phyloP scores from a whole-genome alignment of 2,113 vertebrate genomes.

The Bagarius yarrelli region DNA sequence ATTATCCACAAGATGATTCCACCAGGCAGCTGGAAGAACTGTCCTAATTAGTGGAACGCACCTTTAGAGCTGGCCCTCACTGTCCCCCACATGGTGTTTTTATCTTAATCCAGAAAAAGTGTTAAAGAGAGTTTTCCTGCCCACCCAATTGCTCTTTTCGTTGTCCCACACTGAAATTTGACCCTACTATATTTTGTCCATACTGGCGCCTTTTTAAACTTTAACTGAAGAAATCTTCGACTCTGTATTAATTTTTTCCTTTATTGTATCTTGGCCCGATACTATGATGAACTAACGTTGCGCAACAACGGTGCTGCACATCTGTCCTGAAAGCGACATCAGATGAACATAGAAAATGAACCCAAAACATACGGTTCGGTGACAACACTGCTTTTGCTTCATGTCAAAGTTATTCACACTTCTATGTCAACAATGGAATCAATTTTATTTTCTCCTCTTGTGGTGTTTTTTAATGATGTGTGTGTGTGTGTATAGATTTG shows the following conservation, averaged over 20 bases:
- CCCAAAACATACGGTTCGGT: background rate
- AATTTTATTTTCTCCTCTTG: background rate
- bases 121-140: background rate
- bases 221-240: background rate
- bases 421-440: background rate
- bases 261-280: background rate
- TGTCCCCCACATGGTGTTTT: background rate
- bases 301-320: background rate
- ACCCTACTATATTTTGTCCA: background rate
- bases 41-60: slow-evolving; percentile 28
- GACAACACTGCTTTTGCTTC: background rate
- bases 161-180: background rate
- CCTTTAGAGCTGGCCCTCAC: slow-evolving; percentile 30
- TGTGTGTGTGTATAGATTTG: background rate
- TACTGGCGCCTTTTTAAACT: no score
- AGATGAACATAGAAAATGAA: background rate
- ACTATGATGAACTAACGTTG: background rate
- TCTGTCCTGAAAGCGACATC: background rate
- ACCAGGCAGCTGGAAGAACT: slow-evolving; percentile 44
- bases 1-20: slow-evolving; percentile 11
- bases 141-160: background rate
- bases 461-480: background rate
- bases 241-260: background rate
- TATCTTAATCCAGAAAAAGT: background rate
- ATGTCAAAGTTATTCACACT: background rate